Base-by-base conservation (phyloP, 2,888 invertebrate species). In the Leptopterna dolabrata region DNA sequence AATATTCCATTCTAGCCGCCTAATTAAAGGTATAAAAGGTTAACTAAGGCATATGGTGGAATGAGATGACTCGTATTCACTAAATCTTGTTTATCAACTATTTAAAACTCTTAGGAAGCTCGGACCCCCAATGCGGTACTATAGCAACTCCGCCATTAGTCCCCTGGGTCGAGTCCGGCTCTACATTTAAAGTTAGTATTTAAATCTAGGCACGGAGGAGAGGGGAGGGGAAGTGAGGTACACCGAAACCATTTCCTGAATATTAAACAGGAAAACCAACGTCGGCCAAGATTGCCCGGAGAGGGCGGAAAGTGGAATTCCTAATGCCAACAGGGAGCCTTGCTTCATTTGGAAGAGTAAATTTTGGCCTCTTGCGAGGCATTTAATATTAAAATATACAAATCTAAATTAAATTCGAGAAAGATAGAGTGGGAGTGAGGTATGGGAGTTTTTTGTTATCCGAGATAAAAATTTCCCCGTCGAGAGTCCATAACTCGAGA, bases 61-160 rank as follows among this genome's bases (percentile, higher is more conserved):
- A 14, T 1, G 27, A 6, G 14, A 6, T 71, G 71, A 27, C 71
- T 71, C 16, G 43, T n/a, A 41, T 41, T 41, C 76, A 24, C 30
- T 76, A 76, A 76, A 76, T 76, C 76, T 76, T 76, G 36, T 43
- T 76, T 76, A 76, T 76, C 76, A 76, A 76, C 41, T 76, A 76
- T 76, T n/a, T 76, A 76, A 76, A 76, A 76, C 76, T 36, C 24
- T 14, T 3, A n/a, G 14, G 43, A 16, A 16, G 43, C 16, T 36
- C 29, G 16, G 76, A 41, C 36, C 76, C 36, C 76, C 41, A 30
- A 14, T 30, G 36, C 76, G 43, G 43, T 24, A 13, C 19, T 43
- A n/a, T n/a, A 13, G 36, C 14, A 41, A 43, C 14, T 13, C 36
- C 41, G n/a, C 76, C 36, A 76, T 76, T 36, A 41, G 76, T 41